Evolutionary conservation across 2,888 invertebrate genomes (phyloP), one percentile per base, ranked within the genome.

Genomic region (Sarcophaga rosellei): DNA sequence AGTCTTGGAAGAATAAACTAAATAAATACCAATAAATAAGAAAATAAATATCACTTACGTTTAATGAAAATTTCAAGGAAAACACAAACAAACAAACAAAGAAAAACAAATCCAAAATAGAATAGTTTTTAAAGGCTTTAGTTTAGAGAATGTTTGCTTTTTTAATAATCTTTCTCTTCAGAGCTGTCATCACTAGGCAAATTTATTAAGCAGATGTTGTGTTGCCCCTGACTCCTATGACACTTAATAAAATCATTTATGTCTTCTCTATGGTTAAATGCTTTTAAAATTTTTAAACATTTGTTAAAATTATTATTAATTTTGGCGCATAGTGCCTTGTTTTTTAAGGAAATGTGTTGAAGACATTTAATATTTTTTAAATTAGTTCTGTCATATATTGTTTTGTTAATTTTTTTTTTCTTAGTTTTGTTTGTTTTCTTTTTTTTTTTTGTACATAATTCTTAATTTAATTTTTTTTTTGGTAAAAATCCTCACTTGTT

Each of bases 381-480:
- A 81, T 77, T 57, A 62, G 61, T 53, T 75, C 69, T 63, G 75
- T 75, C 53, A 35, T 35, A 4, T 12, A 8, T 20, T 61, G 44
- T 79, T 73, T 76, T 23, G n/a, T n/a, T n/a, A n/a, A n/a, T n/a
- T 59, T 70, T 63, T 79, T 65, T 61, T 61, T n/a, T 61, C 10
- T 61, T 61, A n/a, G 20, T 53, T 53, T 15, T 53, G 15, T 11
- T 53, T 15, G 17, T 53, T 17, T 15, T 53, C 0, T 17, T 15
- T 53, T 53, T 53, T 53, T 53, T 53, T 53, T 8, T 35, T 35
- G 35, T 35, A 35, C 4, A 53, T 12, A 53, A 53, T 53, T 53
- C 35, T 35, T 15, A 53, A 15, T 53, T 53, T 17, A 17, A 1
- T 53, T 4, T 53, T 2, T 2, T 15, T 53, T 12, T 53, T 53